Evolutionary conservation across 2,113 vertebrate genomes (phyloP).

Genomic region (Strix uralensis): DNA sequence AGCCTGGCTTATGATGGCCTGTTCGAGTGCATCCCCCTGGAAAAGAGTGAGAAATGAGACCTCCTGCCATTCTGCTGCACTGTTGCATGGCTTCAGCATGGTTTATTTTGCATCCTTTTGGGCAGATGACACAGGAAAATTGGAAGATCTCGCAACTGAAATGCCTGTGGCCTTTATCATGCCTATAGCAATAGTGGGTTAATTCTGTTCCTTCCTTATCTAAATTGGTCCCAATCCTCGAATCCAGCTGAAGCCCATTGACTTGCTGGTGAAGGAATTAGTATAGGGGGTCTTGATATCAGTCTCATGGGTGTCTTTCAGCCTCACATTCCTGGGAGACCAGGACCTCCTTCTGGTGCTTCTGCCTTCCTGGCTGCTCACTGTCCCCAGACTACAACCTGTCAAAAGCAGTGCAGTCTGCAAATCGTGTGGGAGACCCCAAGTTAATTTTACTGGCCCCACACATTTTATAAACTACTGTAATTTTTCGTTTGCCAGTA

Average conservation of each 20-base stretch:
- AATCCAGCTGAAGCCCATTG: not conserved
- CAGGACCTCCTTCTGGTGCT: not conserved
- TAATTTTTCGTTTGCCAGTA: constrained; percentile 4
- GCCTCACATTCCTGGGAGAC: not conserved
- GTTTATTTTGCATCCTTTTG: not conserved
- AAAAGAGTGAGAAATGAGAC: not conserved
- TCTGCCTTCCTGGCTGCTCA: not conserved
- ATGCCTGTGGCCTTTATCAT: not conserved
- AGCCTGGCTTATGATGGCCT: constrained; percentile 94
- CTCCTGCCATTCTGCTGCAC: not conserved
- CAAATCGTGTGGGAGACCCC: not conserved
- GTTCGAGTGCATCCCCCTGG: constrained; percentile 92
- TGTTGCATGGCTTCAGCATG: not conserved
- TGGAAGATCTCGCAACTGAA: accelerated
- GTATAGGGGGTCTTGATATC: accelerated
- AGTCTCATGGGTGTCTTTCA: not conserved
- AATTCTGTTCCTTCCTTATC: not conserved
- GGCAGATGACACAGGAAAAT: not conserved
- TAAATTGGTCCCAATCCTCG: not conserved
- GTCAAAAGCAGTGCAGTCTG: not conserved
- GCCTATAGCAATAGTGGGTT: not conserved
- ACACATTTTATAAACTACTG: too few species aligned
- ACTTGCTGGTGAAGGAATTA: not conserved
- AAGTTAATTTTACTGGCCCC: not conserved
- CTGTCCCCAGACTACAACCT: not conserved